Evolutionary conservation across 2,888 invertebrate genomes (phyloP), one percentile per base, ranked within the genome.

Genomic region (Tridacna gigas): DNA sequence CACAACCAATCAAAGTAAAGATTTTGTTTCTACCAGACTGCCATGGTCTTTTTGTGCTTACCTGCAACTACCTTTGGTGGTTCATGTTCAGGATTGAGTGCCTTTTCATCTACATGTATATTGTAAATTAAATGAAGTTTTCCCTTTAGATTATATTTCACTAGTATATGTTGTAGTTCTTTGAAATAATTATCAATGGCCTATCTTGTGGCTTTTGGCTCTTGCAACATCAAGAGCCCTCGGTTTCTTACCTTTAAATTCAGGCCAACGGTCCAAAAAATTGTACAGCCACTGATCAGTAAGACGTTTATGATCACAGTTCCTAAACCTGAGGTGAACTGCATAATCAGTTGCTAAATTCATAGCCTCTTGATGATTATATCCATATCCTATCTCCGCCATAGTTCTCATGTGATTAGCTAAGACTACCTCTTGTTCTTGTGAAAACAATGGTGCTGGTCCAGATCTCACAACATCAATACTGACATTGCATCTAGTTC

Each of bases 81-180:
- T 18, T 65, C 79, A 73, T 82, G 79, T 0, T 83, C 78, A 2
- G 63, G 28, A 4, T 51, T 25, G 2, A 83, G n/a, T 15, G 78
- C 67, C 51, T 83, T 85, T 74, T 84, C 82, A 79, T 84, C 82
- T 12, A 84, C 48, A n/a, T 84, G 76, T 22, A 71, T 78, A 77
- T 77, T 12, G 28, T 47, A 20, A 11, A 20, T 20, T 15, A 61
- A n/a, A n/a, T n/a, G n/a, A n/a, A n/a, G n/a, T n/a, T n/a, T n/a
- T n/a, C n/a, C n/a, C n/a, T n/a, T n/a, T n/a, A n/a, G n/a, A n/a
- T n/a, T n/a, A n/a, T n/a, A n/a, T n/a, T n/a, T n/a, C n/a, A n/a
- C n/a, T n/a, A n/a, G n/a, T n/a, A n/a, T n/a, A n/a, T n/a, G n/a
- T n/a, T n/a, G n/a, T n/a, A n/a, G n/a, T n/a, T n/a, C n/a, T n/a